Base-by-base conservation (phyloP, 2,797 vertebrate species). In the Acipenser oxyrinchus region DNA sequence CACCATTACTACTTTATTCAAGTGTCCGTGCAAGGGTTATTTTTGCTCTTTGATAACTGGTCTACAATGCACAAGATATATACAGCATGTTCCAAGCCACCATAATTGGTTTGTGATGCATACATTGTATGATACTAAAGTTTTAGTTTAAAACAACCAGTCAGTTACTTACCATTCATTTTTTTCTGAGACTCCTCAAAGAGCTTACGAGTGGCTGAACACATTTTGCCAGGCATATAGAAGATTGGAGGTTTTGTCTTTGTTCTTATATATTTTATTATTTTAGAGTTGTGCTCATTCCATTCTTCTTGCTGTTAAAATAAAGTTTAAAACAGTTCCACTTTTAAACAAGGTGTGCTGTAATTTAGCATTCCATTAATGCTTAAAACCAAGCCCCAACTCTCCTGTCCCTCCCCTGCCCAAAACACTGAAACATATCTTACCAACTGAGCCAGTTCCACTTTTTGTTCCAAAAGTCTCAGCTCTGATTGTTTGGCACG, bases 381-480 rank as follows among this genome's bases (percentile, higher is more conserved):
- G 37, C 37, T 37, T 37, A 37, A 37, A 37, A 37, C 37, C 37
- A 37, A 37, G 37, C 37, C 37, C 37, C 5, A 37, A 1, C 37
- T 37, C 37, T 37, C 37, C 4, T 37, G 3, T 37, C 37, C 37
- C 37, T 4, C 37, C 37, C n/a, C n/a, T n/a, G n/a, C n/a, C n/a
- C 37, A 37, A 37, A 5, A 37, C 3, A 37, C 37, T 37, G 37
- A 37, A 37, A 6, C 23, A 37, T 4, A n/a, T 70, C 84, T 90
- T 75, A 98, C 96, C 94, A 99, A 81, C 78, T 99, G 96, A 73
- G 96, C 97, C 73, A 99, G 91, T 83, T 99, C 96, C 76, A 99
- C 96, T 83, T 99, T 99, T 79, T 99, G 96, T 69, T 99, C 97
- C 74, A 99, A 84, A 64, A 99, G 90, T 72, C 93, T 91, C 82